phyloP scores from a whole-genome alignment of 2,888 invertebrate species.

The Drosophila vallismaia region DNA sequence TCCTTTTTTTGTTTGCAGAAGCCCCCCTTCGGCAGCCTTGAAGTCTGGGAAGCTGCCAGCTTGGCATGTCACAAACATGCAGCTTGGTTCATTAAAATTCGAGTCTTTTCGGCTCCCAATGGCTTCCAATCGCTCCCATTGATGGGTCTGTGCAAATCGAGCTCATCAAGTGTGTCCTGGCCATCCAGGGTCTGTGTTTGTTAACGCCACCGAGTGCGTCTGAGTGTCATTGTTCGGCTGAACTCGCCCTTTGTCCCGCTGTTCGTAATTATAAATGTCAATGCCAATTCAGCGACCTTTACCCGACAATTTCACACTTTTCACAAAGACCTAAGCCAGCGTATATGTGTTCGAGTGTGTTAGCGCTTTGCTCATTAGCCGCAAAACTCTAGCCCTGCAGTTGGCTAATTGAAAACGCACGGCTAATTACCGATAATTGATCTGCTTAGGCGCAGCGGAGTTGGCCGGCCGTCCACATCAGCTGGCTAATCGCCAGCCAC shows the following conservation, averaged over 20 bases:
- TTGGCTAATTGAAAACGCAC: slow-evolving; percentile 54
- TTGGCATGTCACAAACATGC: slow-evolving; percentile 66
- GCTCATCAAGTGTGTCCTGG: slow-evolving; percentile 26
- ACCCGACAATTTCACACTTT: slow-evolving; percentile 44
- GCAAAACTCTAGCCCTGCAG: slow-evolving; percentile 41
- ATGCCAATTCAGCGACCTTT: slow-evolving; percentile 32
- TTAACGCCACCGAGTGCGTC: slow-evolving; percentile 40
- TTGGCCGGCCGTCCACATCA: slow-evolving; percentile 16
- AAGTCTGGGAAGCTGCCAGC: neutral
- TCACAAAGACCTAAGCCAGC: slow-evolving; percentile 10
- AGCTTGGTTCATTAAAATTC: slow-evolving; percentile 44
- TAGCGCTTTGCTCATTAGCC: slow-evolving; percentile 39
- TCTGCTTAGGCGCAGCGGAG: slow-evolving; percentile 43
- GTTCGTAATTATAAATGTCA: slow-evolving; percentile 51
- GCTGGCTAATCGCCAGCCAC: slow-evolving; percentile 40
- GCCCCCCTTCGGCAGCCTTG: neutral
- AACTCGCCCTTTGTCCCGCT: slow-evolving; percentile 41
- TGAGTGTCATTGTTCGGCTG: slow-evolving; percentile 42
- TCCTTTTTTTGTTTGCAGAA: neutral
- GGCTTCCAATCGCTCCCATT: neutral
- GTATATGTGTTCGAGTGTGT: neutral
- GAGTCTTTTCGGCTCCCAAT: slow-evolving; percentile 8
- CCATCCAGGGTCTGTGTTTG: slow-evolving; percentile 15
- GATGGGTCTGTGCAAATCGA: slow-evolving; percentile 34
- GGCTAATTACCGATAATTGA: slow-evolving; percentile 63